Percentiles rank a stretch among this genome's conserved stretches.
phyloP scores from a whole-genome alignment of 2,113 vertebrate genomes.

The Sinocyclocheilus anshuiensis region DNA sequence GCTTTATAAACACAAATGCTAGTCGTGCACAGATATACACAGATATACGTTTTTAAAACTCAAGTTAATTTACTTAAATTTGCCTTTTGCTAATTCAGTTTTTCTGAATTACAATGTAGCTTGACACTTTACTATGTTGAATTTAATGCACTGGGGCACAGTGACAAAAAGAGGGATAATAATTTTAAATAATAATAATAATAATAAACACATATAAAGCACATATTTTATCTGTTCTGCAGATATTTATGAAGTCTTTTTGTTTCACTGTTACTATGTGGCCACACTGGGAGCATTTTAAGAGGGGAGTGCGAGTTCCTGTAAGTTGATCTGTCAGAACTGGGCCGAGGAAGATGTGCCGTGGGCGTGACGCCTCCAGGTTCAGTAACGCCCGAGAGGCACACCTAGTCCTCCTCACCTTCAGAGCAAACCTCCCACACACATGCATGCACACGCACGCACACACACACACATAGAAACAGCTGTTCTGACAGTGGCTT shows the following conservation, averaged over 20 bases:
- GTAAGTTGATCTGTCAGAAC: slow-evolving; percentile 29
- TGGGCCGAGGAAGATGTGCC: slow-evolving; percentile 45
- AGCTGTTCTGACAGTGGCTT: not conserved
- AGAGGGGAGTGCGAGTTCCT: not conserved
- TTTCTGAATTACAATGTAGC: not conserved
- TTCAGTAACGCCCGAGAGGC: slow-evolving; percentile 32
- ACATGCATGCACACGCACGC: not conserved
- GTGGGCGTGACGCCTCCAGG: slow-evolving; percentile 47
- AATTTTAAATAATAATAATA: too few species aligned
- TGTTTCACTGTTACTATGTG: not conserved
- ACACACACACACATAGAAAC: not conserved
- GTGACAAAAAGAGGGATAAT: not conserved
- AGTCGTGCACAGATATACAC: too few species aligned
- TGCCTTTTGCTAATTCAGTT: not conserved
- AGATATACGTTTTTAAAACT: too few species aligned
- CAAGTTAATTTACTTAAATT: not conserved
- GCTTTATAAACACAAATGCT: too few species aligned
- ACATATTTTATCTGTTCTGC: not conserved
- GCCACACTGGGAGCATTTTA: not conserved
- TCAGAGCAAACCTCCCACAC: not conserved
- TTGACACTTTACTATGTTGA: not conserved
- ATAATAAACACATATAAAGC: too few species aligned
- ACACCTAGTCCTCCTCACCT: slow-evolving; percentile 32
- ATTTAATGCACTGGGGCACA: not conserved
- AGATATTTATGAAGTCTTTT: not conserved